Percentiles rank a stretch among this genome's conserved stretches.
Conservation (phyloP, 2,888 invertebrate species). For the Autographa pulchrina region DNA sequence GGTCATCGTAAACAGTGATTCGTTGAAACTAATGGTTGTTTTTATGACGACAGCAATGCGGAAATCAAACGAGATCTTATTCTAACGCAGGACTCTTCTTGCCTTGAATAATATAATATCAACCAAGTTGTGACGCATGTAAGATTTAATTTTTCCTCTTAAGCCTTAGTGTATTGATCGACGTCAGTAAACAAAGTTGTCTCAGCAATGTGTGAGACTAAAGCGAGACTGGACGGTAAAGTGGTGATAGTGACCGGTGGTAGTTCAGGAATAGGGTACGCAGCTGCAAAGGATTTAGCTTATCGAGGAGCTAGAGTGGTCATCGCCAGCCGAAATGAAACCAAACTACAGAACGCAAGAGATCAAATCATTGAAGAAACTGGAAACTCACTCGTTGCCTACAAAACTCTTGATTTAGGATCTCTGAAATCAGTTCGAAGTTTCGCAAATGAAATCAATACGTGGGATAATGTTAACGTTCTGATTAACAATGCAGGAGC, state of each 20-base stretch:
- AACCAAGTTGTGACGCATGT: too few relatives aligned
- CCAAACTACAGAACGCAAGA: slow-evolving; percentile 77
- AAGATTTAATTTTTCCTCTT: slow-evolving; percentile 58
- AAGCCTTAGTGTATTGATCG: slow-evolving; percentile 43
- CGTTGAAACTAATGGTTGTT: slow-evolving; percentile 20
- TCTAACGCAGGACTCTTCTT: slow-evolving; percentile 57
- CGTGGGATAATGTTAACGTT: slow-evolving; percentile 83
- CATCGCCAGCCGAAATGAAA: slow-evolving; percentile 86
- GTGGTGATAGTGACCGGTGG: slow-evolving; percentile 82
- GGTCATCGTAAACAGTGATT: slow-evolving; percentile 3
- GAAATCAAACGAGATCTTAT: slow-evolving; percentile 53
- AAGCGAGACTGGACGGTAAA: slow-evolving; percentile 74
- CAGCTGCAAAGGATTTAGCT: slow-evolving; percentile 83
- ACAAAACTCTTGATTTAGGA: slow-evolving; percentile 79
- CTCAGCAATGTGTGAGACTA: slow-evolving; percentile 68
- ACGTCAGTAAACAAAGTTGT: slow-evolving; percentile 34
- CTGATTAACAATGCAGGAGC: slow-evolving; percentile 90
- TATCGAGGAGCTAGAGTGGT: slow-evolving; percentile 84
- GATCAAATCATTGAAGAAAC: slow-evolving; percentile 73
- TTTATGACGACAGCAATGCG: slow-evolving; percentile 27
- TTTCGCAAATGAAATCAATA: slow-evolving; percentile 85
- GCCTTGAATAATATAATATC: slow-evolving; percentile 59
- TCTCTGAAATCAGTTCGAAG: slow-evolving; percentile 85
- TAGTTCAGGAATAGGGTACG: slow-evolving; percentile 82
- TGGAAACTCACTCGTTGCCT: slow-evolving; percentile 73